Base-by-base conservation (phyloP, 2,113 vertebrate genomes). In the Misgurnus mizolepis region DNA sequence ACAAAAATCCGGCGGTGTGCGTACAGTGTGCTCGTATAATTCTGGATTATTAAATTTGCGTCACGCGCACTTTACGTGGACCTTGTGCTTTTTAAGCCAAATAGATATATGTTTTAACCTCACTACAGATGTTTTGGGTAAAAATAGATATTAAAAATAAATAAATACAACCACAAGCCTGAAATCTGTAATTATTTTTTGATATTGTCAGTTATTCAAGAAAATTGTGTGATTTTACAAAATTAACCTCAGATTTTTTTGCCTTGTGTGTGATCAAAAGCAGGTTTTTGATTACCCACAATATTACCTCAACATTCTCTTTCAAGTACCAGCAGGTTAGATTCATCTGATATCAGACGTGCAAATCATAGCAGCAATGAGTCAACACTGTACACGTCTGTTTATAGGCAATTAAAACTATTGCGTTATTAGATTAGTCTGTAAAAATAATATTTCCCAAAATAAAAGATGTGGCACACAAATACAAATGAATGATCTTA, bases 291-390 rank as follows among this genome's bases (percentile, higher is more conserved):
- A 49, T 75, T 62, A 49, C 22, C 41, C 43, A 64, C 72, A 75
- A 62, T 40, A 27, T 75, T 55, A 41, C 34, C 50, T 71, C 69
- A 3, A 34, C 50, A 56, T 71, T 75, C 41, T 4, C 14, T 75
- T 64, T 64, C 73, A 75, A 75, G 73, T 43, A 75, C 43, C 41
- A 64, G 43, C 18, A 75, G 58, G 73, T 75, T 64, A 22, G 47
- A 27, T 17, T 55, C 12, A 53, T 56, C 55, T 6, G 4, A 64
- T 61, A 75, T 75, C 72, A 75, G 43, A 62, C 40, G 6, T 43
- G 3, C 5, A 22, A 60, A n/a, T 8, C 43, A 53, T 56, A 2
- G 0, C n/a, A 5, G 17, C 18, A 5, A 11, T 62, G 41, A 62
- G 18, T 75, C 56, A 75, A 12, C 4, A 11, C 18, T 45, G 56